Evolutionary conservation across 1,140 invertebrate species (phyloP).

Genomic region (Caenorhabditis remanei): DNA sequence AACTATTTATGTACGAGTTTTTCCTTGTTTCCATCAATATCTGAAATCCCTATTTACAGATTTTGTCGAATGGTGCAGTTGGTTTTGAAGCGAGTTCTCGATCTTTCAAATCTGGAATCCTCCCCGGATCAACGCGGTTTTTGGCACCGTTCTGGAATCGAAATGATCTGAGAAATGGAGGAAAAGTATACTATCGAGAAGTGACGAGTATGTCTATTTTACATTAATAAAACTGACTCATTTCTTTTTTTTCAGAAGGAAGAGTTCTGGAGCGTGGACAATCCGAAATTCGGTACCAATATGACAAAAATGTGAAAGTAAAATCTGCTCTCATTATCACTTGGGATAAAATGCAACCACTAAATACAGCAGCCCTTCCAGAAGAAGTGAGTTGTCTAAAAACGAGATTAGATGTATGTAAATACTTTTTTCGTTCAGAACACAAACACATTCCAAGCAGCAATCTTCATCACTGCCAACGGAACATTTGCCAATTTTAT

Average conservation of each 20-base stretch:
- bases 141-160: constrained; percentile 76
- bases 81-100: constrained; percentile 73
- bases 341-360: constrained; percentile 76
- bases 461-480: constrained; percentile 75
- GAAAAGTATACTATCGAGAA: constrained; percentile 74
- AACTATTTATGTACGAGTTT: constrained; percentile 71
- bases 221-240: neutral
- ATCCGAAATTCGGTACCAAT: constrained; percentile 77
- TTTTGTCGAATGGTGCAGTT: constrained; percentile 75
- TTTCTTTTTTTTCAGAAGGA: constrained; percentile 69
- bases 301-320: constrained; percentile 75
- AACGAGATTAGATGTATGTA: neutral
- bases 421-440: constrained; percentile 68
- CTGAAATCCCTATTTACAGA: neutral
- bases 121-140: constrained; percentile 65
- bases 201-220: constrained; percentile 62
- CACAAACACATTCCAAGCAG: constrained; percentile 78
- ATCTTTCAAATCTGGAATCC: constrained; percentile 72
- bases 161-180: constrained; percentile 76
- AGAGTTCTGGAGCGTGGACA: constrained; percentile 76
- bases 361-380: constrained; percentile 67
- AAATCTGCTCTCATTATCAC: constrained; percentile 73
- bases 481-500: constrained; percentile 78
- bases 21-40: neutral
- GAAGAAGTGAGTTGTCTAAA: constrained; percentile 63